A percentile compares a stretch with the other conserved stretches of the same genome.
Evolutionary conservation across 2,888 invertebrate species (phyloP).

Genomic region (Enchytraeus crypticus): DNA sequence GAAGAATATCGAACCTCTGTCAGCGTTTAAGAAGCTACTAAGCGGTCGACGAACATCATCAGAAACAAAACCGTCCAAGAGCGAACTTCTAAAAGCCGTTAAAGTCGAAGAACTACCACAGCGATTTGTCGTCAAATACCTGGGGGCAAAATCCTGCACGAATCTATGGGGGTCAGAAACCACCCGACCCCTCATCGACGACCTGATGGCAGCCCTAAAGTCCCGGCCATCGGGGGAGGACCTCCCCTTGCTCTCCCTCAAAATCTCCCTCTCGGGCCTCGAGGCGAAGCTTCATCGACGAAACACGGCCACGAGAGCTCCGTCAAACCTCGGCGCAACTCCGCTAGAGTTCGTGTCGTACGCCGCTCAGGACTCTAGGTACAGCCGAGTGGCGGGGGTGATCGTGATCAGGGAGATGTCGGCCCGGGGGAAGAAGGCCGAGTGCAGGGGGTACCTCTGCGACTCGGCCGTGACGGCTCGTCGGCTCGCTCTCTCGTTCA

Average conservation of each 20-base stretch:
- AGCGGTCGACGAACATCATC: background rate
- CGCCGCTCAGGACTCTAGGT: constrained; percentile 46
- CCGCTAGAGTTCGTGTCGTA: constrained; percentile 47
- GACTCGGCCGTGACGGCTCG: constrained; percentile 27
- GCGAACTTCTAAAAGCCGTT: constrained; percentile 27
- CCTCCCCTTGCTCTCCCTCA: constrained; percentile 40
- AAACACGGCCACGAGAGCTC: constrained; percentile 31
- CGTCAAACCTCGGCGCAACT: constrained; percentile 31
- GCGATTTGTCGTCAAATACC: constrained; percentile 45
- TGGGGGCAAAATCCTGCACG: constrained; percentile 37
- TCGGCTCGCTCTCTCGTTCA: constrained; percentile 22
- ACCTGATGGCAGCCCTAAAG: constrained; percentile 37
- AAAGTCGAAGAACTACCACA: constrained; percentile 43
- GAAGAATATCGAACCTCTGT: too few species aligned
- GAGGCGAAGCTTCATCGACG: constrained; percentile 29
- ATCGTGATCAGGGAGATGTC: constrained; percentile 45
- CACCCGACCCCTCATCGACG: constrained; percentile 42
- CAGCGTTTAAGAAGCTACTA: too few species aligned
- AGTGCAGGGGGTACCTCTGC: constrained; percentile 44
- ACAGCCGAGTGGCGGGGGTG: constrained; percentile 43
- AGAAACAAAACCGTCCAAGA: background rate
- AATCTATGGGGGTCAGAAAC: constrained; percentile 43
- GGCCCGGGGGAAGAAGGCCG: constrained; percentile 34
- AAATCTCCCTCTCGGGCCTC: constrained; percentile 18
- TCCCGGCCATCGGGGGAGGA: constrained; percentile 34